These are phyloP conservation scores for Lacerta bilineata DNA, from an alignment of 2,797 vertebrate species.

Conservation along the genomic window DNA sequence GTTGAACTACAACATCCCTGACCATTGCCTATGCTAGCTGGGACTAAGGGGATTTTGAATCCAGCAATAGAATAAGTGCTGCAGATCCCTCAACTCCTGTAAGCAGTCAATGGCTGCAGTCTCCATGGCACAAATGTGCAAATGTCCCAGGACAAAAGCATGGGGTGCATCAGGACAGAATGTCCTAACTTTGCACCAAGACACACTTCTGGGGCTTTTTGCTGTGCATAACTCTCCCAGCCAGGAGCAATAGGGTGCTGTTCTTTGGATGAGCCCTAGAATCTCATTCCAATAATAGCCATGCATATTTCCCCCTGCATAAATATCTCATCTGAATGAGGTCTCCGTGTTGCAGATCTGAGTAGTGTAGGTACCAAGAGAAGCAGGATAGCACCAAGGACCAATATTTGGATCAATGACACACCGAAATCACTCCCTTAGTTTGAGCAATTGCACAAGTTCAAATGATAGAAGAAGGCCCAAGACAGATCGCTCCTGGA, in stretches of 20 bases:
- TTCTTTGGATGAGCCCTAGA: neutral
- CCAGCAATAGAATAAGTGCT: neutral
- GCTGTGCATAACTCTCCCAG: neutral
- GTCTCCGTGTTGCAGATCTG: neutral
- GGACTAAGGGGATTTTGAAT: too few species aligned
- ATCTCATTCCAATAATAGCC: neutral
- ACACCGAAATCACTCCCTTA: neutral
- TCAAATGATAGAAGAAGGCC: neutral
- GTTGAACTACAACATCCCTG: too few species aligned
- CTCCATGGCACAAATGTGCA: neutral
- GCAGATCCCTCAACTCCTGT: neutral
- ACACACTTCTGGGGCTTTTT: neutral
- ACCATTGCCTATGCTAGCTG: too few species aligned
- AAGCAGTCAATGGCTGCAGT: neutral
- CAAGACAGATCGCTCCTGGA: conserved; percentile 6
- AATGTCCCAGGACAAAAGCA: neutral
- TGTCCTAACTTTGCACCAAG: too few species aligned
- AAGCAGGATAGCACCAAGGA: neutral
- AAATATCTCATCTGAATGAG: neutral
- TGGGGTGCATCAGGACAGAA: too few species aligned
- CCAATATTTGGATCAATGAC: neutral
- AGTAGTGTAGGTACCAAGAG: neutral
- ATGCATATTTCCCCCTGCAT: neutral
- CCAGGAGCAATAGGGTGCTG: neutral
- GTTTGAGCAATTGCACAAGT: conserved; percentile 7